Evolutionary conservation across 2,888 invertebrate genomes (phyloP).

Genomic region (Megalurothrips usitatus): DNA sequence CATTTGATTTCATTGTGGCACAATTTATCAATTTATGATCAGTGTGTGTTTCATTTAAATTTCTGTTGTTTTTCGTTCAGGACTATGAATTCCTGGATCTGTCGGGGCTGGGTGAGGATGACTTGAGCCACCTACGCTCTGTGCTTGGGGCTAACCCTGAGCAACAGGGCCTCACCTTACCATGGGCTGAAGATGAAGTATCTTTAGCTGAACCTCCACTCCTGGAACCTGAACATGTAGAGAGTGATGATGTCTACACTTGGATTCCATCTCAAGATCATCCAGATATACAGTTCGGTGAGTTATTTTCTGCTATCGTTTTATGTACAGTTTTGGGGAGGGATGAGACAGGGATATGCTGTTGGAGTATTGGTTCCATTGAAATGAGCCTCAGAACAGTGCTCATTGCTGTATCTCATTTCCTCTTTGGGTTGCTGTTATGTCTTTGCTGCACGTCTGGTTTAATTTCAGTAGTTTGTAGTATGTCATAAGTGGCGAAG

Average conservation of each 20-base stretch:
- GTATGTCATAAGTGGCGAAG: no score
- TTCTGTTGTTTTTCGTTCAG: neutral
- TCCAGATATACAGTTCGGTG: neutral
- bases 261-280: neutral
- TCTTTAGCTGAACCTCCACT: neutral
- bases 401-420: no score
- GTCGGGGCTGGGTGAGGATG: conserved; percentile 20
- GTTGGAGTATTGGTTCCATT: no score
- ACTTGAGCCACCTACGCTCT: conserved; percentile 11
- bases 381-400: no score
- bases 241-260: neutral
- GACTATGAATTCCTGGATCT: conserved; percentile 25
- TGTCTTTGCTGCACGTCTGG: no score
- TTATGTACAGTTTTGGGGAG: neutral
- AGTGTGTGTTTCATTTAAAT: neutral
- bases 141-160: conserved; percentile 10
- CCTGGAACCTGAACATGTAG: neutral
- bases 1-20: neutral
- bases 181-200: neutral
- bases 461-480: no score
- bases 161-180: conserved; percentile 2
- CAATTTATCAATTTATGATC: neutral
- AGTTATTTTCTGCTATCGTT: neutral
- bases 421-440: no score
- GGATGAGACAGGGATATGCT: no score